Base-by-base conservation (phyloP, 2,113 vertebrate genomes). In the Anoplopoma fimbria region DNA sequence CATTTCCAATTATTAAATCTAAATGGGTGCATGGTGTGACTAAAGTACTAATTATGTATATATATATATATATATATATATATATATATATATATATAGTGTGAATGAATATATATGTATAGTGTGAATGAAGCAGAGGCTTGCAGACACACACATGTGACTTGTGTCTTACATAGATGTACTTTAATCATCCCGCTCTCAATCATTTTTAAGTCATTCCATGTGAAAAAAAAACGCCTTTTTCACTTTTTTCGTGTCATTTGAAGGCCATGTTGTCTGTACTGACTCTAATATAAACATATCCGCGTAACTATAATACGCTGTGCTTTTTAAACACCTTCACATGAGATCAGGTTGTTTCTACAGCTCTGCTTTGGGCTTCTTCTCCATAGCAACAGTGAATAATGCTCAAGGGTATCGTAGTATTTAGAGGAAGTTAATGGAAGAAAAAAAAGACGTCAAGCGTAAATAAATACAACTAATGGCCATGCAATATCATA, bases 1-100 rank as follows among this genome's bases (percentile, higher is more conserved):
- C 57, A 70, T 84, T 88, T 89, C 83, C 49, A 88, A 76, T 92
- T 87, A 85, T 40, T 82, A 60, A 64, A 81, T 87, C 42, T 72
- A 78, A 89, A 88, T 67, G 51, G 67, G 34, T 31, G 40, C 47
- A 47, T 36, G 51, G 34, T 81, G 78, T 87, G 87, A 84, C 69
- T 65, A 53, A 82, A 77, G 67, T 34, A 65, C 33, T 76, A 76
- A 86, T 85, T 62, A 79, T 49, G 67, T 34, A 69, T 72, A n/a
- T 27, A 38, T 21, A 53, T 53, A 77, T 33, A 69, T 63, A 27
- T 38, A 40, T 33, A 69, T 63, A 27, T 38, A 40, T 62, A 79
- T 49, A 69, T 34, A 69, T 72, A n/a, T 27, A 38, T 21, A 53
- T 53, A 77, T 33, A 69, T 63, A 27, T 38, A 40, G n/a, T n/a